phyloP scores from a whole-genome alignment of 1,140 invertebrate species.

The Leptonema lineaticorne region DNA sequence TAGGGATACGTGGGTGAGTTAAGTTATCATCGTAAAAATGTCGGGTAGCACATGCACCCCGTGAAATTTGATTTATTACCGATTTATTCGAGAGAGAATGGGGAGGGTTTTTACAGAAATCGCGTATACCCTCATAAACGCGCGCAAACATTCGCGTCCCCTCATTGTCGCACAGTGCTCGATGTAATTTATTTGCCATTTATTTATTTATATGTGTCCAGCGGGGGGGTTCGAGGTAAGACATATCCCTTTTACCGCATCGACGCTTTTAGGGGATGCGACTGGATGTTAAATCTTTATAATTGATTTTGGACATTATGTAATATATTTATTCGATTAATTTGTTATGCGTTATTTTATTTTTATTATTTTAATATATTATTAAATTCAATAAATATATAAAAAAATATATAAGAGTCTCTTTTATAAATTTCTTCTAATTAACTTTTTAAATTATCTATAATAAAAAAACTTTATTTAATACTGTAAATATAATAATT shows the following conservation, averaged over 20 bases:
- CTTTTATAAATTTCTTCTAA: no score
- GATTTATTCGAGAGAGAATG: neutral
- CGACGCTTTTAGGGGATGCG: no score
- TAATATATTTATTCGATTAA: no score
- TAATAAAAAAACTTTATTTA: no score
- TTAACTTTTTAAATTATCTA: no score
- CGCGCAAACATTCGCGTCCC: neutral
- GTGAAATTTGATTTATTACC: conserved; percentile 22
- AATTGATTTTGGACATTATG: conserved; percentile 1
- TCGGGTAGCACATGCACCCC: neutral
- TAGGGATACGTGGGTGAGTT: neutral
- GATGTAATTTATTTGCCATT: conserved; percentile 23
- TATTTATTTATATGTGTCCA: conserved; percentile 18
- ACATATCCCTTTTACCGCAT: neutral
- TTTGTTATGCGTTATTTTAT: no score
- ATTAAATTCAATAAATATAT: no score
- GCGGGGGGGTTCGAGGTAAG: neutral
- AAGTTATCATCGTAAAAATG: neutral
- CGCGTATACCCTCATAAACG: no score
- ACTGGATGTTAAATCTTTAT: neutral
- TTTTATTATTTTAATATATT: no score
- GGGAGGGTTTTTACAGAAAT: neutral
- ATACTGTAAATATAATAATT: no score
- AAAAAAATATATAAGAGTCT: no score
- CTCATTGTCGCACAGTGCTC: neutral